These are phyloP conservation scores for Eristalinus sepulchralis DNA, from an alignment of 2,888 invertebrate species.

Conservation along the genomic window DNA sequence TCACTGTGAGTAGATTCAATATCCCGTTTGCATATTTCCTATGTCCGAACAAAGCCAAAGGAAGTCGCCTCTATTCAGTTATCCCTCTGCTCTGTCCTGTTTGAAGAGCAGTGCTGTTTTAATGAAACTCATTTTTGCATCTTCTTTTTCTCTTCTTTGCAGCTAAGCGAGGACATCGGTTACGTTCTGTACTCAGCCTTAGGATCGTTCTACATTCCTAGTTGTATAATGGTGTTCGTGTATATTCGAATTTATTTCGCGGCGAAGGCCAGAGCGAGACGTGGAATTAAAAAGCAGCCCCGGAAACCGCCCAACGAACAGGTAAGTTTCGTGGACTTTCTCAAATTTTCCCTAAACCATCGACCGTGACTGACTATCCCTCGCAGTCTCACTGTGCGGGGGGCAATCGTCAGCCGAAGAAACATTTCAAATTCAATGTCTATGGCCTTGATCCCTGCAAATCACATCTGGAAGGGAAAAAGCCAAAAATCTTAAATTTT, in stretches of 20 bases:
- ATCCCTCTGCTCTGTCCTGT: neutral
- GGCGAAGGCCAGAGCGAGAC: constrained; percentile 94
- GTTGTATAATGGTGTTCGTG: constrained; percentile 99
- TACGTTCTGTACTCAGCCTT: constrained; percentile 99
- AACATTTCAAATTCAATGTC: too few relatives aligned
- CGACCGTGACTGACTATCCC: too few relatives aligned
- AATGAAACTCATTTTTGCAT: constrained; percentile 15
- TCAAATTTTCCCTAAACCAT: neutral
- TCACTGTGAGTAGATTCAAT: neutral
- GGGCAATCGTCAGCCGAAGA: too few relatives aligned
- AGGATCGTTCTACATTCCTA: constrained; percentile 99
- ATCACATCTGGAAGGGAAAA: neutral
- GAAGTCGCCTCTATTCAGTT: neutral
- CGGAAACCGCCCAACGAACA: constrained; percentile 82
- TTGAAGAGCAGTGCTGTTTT: neutral
- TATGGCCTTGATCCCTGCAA: too few relatives aligned
- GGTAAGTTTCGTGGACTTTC: constrained; percentile 74
- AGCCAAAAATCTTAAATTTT: neutral
- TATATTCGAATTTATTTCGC: constrained; percentile 99
- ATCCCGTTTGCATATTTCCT: neutral
- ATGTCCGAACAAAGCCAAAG: neutral
- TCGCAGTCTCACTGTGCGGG: too few relatives aligned
- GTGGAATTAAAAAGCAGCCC: constrained; percentile 92
- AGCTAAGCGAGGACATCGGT: constrained; percentile 97
- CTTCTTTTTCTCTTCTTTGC: constrained; percentile 79